Base-by-base conservation (phyloP, 2,888 invertebrate genomes). In the Drosophila diplacantha region DNA sequence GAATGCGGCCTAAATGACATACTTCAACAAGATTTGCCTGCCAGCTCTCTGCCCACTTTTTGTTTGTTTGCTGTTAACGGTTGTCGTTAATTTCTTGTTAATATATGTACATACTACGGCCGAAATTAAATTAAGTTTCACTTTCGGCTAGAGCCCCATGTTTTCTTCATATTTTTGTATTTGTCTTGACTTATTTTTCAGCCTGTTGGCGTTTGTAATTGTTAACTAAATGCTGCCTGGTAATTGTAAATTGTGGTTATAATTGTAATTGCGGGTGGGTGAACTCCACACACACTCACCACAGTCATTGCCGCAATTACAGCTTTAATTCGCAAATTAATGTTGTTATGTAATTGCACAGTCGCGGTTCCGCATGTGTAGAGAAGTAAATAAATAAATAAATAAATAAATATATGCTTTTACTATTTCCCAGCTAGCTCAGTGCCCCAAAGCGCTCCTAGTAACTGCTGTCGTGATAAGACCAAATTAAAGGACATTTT, bases 241-340 rank as follows among this genome's bases (percentile, higher is more conserved):
- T 34, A 60, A 47, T 39, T 47, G 32, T 16, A 60, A 60, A 62
- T 62, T 62, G 59, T 29, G 41, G 43, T n/a, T 31, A 18, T 58
- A 59, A 58, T 59, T 59, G 46, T 31, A 37, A 31, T 41, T 41
- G 39, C 37, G 12, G 14, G 18, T 31, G 58, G 58, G 43, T 57
- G 41, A 55, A 44, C 26, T 38, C 39, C 51, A 24, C 38, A 16
- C 31, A 31, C 35, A 43, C 20, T 2, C 20, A 20, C 52, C 52
- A 32, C 16, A 39, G 56, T 60, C 67, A 64, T 71, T 55, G 55
- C 55, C 31, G 56, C 60, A 71, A 80, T 80, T 72, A 80, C 44
- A 55, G 59, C 34, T 22, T 32, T 53, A 49, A 64, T 64, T 64
- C 43, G 35, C 34, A 55, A 65, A 49, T 44, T 14, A 44, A 20